Evolutionary conservation across 1,140 invertebrate genomes (phyloP).

Genomic region (Chrysomallon squamiferum): DNA sequence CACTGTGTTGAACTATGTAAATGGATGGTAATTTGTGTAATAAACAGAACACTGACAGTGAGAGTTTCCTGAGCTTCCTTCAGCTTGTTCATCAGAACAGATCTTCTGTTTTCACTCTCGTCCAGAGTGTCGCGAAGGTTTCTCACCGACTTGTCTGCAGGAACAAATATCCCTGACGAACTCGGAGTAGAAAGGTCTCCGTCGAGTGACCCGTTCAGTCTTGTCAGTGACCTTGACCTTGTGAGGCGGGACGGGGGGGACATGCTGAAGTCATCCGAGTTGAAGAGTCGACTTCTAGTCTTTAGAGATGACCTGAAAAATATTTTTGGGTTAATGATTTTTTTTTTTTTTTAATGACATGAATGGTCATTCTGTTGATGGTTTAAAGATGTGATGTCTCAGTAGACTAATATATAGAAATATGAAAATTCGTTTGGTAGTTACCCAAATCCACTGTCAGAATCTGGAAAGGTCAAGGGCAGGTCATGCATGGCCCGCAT

Average conservation of each 20-base stretch:
- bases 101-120: constrained; percentile 52
- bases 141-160: constrained; percentile 25
- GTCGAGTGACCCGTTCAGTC: constrained; percentile 31
- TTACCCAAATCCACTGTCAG: constrained; percentile 51
- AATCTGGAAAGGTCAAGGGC: constrained; percentile 38
- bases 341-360: constrained; percentile 1
- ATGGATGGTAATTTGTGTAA: too few relatives aligned
- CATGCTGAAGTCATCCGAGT: constrained; percentile 24
- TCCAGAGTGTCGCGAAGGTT: constrained; percentile 42
- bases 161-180: constrained; percentile 5
- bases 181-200: constrained; percentile 16
- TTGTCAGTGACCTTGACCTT: constrained; percentile 39
- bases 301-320: constrained; percentile 36
- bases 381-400: not conserved
- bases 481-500: constrained; percentile 21
- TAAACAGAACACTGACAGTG: constrained; percentile 44
- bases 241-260: constrained; percentile 20
- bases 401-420: not conserved
- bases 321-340: too few relatives aligned
- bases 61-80: constrained; percentile 58
- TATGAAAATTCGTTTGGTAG: not conserved
- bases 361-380: not conserved
- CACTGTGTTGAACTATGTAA: too few relatives aligned
- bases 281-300: constrained; percentile 20
- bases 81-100: constrained; percentile 53